Evolutionary conservation across 2,113 vertebrate genomes (phyloP).

Genomic region (Protomyctophum bolini): DNA sequence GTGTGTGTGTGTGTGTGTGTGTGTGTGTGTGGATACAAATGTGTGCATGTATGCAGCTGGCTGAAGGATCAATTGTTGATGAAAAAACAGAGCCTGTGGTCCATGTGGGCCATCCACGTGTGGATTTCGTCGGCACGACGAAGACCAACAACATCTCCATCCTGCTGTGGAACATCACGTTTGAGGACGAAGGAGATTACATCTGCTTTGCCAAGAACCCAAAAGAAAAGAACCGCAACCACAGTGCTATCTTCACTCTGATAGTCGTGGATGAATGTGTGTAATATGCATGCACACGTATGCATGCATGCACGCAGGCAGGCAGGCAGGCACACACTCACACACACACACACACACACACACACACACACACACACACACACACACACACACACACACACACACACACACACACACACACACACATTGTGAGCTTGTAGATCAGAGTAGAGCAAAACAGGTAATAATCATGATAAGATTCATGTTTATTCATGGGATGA

Average conservation of each 20-base stretch:
- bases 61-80: constrained; percentile 74
- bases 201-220: constrained; percentile 89
- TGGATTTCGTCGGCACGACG: constrained; percentile 85
- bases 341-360: constrained; percentile 12
- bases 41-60: constrained; percentile 70
- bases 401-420: neutral
- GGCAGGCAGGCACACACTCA: neutral
- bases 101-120: constrained; percentile 63
- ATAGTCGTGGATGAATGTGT: constrained; percentile 88
- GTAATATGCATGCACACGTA: constrained; percentile 49
- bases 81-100: constrained; percentile 71
- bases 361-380: neutral
- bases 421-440: neutral
- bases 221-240: constrained; percentile 84
- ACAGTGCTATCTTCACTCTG: constrained; percentile 84
- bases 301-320: too few relatives aligned
- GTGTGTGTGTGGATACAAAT: neutral
- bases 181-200: constrained; percentile 88
- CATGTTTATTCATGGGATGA: too few relatives aligned
- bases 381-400: constrained; percentile 1
- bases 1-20: neutral
- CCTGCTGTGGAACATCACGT: constrained; percentile 85
- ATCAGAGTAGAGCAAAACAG: too few relatives aligned
- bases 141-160: constrained; percentile 89
- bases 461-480: too few relatives aligned